Base-by-base conservation (phyloP, 1,140 invertebrate species). In the Aphidius gifuensis region DNA sequence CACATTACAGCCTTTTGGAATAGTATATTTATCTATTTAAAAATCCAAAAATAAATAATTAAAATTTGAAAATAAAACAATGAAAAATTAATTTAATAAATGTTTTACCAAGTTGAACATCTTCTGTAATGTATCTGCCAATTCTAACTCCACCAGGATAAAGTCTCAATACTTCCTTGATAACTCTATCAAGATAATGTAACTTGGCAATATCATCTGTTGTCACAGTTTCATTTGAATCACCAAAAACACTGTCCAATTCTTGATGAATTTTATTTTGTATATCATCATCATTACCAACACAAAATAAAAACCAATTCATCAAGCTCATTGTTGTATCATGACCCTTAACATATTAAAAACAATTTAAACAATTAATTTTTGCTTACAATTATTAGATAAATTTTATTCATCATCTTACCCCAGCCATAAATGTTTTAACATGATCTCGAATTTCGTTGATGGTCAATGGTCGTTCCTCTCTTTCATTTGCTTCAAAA, bases 361-460 rank as follows among this genome's bases (percentile, higher is more conserved):
- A 9, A 21, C 6, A 55, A 16, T 39, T 55, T 42, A 55, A 49
- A 11, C n/a, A 56, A 47, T 38, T 49, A 38, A 62, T 54, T 8
- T 43, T 38, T 5, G 6, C 11, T 16, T 16, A 16, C 16, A 16
- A 16, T 16, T 16, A 16, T 16, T 16, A 16, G 16, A 0, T 16
- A 16, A 16, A 16, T 16, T 16, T 16, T 16, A 16, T 16, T 16
- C 1, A 16, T 16, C 16, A 16, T 72, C 68, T 71, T 64, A 91
- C 90, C 78, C 85, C 88, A 80, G 91, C 91, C 85, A 91, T 89
- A 70, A 91, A 90, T 0, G 90, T 91, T 62, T 91, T 86, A 0
- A 90, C 87, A 79, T 90, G 87, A 76, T 90, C 86, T 61, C 83
- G 71, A 9, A 93, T 87, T 69, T 90, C 88, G 48, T 83, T 71